These are phyloP conservation scores for Rugalucina vietnamica DNA, from an alignment of 2,888 invertebrate species.

Conservation along the genomic window DNA sequence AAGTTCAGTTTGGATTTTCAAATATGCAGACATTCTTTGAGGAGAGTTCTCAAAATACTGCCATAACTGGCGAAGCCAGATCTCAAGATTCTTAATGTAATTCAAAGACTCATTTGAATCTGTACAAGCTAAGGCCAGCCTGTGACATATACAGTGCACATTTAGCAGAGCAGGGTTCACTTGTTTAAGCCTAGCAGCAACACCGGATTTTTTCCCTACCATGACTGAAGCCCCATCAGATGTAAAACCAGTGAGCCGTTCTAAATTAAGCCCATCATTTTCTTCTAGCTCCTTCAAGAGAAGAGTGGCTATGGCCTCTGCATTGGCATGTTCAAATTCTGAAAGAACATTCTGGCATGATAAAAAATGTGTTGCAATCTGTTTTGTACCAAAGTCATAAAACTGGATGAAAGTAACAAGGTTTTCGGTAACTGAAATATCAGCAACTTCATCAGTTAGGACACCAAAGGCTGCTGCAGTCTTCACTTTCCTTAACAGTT, in stretches of 20 bases:
- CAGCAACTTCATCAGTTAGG: conserved; percentile 41
- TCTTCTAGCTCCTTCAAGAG: conserved; percentile 1
- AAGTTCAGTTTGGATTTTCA: conserved; percentile 38
- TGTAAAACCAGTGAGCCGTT: conserved; percentile 13
- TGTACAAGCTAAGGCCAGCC: conserved; percentile 37
- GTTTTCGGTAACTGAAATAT: conserved; percentile 46
- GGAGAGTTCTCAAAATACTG: conserved; percentile 56
- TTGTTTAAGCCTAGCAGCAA: conserved; percentile 7
- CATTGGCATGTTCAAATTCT: neutral
- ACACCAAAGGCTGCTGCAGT: conserved; percentile 34
- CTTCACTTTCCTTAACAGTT: conserved; percentile 24
- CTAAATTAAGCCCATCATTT: neutral
- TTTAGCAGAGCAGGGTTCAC: conserved; percentile 10
- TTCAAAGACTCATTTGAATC: conserved; percentile 19
- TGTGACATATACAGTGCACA: conserved; percentile 46
- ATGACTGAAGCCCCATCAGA: conserved; percentile 43
- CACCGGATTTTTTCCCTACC: conserved; percentile 23
- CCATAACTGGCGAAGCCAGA: conserved; percentile 44
- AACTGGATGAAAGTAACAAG: conserved; percentile 43
- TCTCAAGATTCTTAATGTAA: conserved; percentile 52
- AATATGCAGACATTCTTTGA: conserved; percentile 43
- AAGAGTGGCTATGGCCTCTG: conserved; percentile 29
- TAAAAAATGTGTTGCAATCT: conserved; percentile 22
- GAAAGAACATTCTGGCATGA: conserved; percentile 30
- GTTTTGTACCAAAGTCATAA: neutral